These are phyloP conservation scores for Cichlasoma orientale DNA, from an alignment of 2,797 vertebrate genomes.

Conservation along the genomic window DNA sequence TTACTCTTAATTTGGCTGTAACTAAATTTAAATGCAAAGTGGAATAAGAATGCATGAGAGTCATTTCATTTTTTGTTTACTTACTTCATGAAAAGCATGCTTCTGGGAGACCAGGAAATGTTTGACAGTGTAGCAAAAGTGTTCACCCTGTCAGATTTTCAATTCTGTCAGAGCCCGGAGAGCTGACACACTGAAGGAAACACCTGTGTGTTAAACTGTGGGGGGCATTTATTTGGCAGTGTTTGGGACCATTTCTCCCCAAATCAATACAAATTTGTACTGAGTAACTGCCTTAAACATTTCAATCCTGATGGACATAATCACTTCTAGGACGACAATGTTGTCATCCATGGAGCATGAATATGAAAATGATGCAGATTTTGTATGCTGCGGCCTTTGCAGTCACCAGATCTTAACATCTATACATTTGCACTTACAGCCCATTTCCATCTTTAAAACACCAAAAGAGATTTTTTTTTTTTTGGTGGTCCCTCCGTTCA, in stretches of 20 bases:
- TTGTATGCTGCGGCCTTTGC: background rate
- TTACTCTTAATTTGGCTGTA: background rate
- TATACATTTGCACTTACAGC: background rate
- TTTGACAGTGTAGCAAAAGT: background rate
- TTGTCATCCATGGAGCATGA: fast-evolving
- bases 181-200: background rate
- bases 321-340: background rate
- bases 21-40: background rate
- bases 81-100: no score
- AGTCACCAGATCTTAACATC: background rate
- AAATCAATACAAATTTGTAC: background rate
- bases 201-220: background rate
- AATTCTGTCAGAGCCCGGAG: background rate
- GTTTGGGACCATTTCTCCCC: background rate
- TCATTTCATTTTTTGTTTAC: background rate
- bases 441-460: background rate
- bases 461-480: no score
- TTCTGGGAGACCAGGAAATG: background rate
- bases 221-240: background rate
- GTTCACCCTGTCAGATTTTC: background rate
- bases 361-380: background rate
- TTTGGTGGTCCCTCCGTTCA: background rate
- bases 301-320: background rate
- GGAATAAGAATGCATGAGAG: background rate
- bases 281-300: background rate